Evolutionary conservation across 2,113 vertebrate genomes (phyloP).

Genomic region (Erpornis zantholeuca): DNA sequence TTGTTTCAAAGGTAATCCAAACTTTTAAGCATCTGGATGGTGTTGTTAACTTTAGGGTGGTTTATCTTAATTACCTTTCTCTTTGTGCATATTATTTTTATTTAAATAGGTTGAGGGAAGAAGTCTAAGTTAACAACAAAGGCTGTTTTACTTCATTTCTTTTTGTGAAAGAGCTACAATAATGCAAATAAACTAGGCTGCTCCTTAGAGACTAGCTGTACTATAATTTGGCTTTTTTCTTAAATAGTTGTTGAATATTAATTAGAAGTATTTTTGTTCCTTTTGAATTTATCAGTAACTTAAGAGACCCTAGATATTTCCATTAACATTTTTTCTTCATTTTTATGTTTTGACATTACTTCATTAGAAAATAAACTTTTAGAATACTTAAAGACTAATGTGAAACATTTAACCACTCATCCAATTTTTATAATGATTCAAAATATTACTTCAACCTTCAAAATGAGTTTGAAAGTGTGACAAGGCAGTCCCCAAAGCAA

Average conservation of each 20-base stretch:
- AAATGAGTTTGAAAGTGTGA: not conserved
- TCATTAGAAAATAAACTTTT: not conserved
- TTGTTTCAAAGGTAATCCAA: not conserved
- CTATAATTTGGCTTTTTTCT: not conserved
- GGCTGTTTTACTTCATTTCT: not conserved
- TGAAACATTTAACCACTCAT: not conserved
- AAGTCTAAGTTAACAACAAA: not conserved
- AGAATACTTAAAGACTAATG: not conserved
- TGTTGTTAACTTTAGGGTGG: not conserved
- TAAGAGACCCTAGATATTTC: not conserved
- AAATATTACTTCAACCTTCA: not conserved
- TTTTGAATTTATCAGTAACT: not conserved
- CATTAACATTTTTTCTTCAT: not conserved
- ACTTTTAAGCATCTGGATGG: not conserved
- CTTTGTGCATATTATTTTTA: not conserved
- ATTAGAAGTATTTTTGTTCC: not conserved
- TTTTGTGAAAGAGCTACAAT: not conserved
- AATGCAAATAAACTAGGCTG: not conserved
- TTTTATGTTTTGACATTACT: not conserved
- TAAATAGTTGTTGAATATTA: conserved; percentile 9
- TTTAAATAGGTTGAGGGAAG: not conserved
- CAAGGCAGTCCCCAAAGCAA: not conserved
- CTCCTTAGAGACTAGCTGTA: not conserved
- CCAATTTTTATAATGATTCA: not conserved
- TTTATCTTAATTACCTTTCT: not conserved